A percentile compares a stretch with the other conserved stretches of the same genome.
Evolutionary conservation across 2,797 vertebrate species (phyloP).

Genomic region (Glossophaga mutica): DNA sequence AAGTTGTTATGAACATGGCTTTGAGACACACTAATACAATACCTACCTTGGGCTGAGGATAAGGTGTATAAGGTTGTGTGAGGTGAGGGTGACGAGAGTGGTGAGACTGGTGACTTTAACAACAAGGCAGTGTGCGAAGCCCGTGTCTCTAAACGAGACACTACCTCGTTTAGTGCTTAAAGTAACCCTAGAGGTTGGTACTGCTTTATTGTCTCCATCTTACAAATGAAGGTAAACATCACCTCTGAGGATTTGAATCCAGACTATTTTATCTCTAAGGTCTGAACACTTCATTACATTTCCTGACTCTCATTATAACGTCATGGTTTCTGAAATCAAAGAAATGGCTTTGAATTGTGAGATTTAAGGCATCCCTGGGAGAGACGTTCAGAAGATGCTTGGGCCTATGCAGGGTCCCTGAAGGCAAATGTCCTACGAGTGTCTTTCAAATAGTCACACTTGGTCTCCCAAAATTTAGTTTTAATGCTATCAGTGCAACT

Average conservation of each 20-base stretch:
- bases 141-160: no score
- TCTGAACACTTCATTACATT: not conserved
- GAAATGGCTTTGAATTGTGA: not conserved
- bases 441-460: not conserved
- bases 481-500: not conserved
- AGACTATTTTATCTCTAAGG: not conserved
- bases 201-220: not conserved
- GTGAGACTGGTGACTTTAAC: not conserved
- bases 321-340: not conserved
- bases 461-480: not conserved
- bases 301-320: not conserved
- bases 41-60: not conserved
- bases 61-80: no score
- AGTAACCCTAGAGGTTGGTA: not conserved
- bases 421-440: not conserved
- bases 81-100: not conserved
- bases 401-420: not conserved
- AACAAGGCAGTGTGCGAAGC: not conserved
- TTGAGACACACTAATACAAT: not conserved
- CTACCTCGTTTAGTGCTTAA: not conserved
- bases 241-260: not conserved
- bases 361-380: not conserved
- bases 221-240: not conserved
- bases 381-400: not conserved
- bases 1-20: not conserved